Base-by-base conservation (phyloP, 53 echinoderm and acorn worm species). In the Holothuria scabra region DNA sequence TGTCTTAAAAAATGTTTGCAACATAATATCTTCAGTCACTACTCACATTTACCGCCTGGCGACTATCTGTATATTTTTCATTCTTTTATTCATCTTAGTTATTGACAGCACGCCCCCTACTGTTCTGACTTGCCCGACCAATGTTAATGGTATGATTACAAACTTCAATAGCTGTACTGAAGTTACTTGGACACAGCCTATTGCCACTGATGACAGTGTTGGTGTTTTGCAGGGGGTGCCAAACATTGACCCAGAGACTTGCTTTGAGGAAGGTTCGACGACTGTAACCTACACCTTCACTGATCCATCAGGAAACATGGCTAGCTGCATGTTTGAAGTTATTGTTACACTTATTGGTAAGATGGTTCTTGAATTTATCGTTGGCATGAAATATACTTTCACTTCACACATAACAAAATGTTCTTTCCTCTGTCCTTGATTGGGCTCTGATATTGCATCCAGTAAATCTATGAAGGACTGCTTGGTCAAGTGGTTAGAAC, bases 241-340 rank as follows among this genome's bases (percentile, higher is more conserved):
- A 19, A 81, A 61, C 22, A 37, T 64, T 46, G 28, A 41, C 18
- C 64, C 63, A 24, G 82, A 65, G 82, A 34, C 29, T 46, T 81
- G 82, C n/a, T 81, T 81, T 18, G 44, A 20, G 35, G 10, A 35
- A 8, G 82, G 65, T 3, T 61, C 38, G 25, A 81, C 82, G 5
- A 35, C 62, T 22, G 64, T 81, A 8, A 59, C 20, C 0, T 81
- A 81, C 16, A 81, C 65, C 5, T 44, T 64, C 65, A 28, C 82
- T 19, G 82, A 81, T 24, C 35, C 62, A 22, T 61, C 82, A 61
- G 82, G 82, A 4, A 81, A 81, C 28, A 33, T 35, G 4, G 82
- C 64, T 24, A 22, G 19, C 34, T 81, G 82, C n/a, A 22, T 12
- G 22, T 81, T 81, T 60, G 34, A 23, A 29, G 82, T 81, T 8